A percentile compares a stretch with the other conserved stretches of the same genome.
phyloP scores from a whole-genome alignment of 1,140 invertebrate species.

The Drosophila pachea region DNA sequence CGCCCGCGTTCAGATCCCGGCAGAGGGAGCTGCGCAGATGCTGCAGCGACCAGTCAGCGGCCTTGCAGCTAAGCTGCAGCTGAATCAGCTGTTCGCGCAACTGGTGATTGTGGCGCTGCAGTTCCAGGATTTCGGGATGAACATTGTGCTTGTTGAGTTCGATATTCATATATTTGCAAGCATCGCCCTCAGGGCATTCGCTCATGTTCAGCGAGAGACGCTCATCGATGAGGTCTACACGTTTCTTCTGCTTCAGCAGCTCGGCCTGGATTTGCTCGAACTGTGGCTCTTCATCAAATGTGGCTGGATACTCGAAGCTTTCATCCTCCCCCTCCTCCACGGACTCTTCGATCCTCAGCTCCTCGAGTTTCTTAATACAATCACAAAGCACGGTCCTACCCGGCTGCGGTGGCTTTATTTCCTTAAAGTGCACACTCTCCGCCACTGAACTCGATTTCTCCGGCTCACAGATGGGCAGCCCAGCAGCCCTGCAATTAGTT shows the following conservation, averaged over 20 bases:
- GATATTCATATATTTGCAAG: constrained; percentile 12
- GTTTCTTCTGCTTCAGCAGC: constrained; percentile 2
- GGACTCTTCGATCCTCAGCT: not conserved
- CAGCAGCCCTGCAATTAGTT: constrained; percentile 14
- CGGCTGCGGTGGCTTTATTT: not conserved
- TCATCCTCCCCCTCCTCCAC: constrained; percentile 5
- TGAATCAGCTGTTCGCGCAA: constrained; percentile 31
- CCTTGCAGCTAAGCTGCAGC: constrained; percentile 14
- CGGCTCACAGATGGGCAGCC: constrained; percentile 27
- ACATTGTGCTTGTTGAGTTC: constrained; percentile 4
- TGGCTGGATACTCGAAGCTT: not conserved
- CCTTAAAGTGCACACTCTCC: not conserved
- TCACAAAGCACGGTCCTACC: not conserved
- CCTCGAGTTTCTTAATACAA: not conserved
- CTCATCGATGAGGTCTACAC: constrained; percentile 15
- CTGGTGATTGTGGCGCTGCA: constrained; percentile 28
- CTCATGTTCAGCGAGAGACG: constrained; percentile 1
- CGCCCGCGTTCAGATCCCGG: not conserved
- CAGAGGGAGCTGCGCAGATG: not conserved
- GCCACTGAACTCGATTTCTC: not conserved
- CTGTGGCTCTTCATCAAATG: not conserved
- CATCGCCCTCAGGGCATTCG: constrained; percentile 25
- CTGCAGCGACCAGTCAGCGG: constrained; percentile 2
- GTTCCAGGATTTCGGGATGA: constrained; percentile 20
- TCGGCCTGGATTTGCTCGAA: constrained; percentile 30